Base-by-base conservation (phyloP, 2,797 vertebrate species). In the Scomberomorus guttatus region DNA sequence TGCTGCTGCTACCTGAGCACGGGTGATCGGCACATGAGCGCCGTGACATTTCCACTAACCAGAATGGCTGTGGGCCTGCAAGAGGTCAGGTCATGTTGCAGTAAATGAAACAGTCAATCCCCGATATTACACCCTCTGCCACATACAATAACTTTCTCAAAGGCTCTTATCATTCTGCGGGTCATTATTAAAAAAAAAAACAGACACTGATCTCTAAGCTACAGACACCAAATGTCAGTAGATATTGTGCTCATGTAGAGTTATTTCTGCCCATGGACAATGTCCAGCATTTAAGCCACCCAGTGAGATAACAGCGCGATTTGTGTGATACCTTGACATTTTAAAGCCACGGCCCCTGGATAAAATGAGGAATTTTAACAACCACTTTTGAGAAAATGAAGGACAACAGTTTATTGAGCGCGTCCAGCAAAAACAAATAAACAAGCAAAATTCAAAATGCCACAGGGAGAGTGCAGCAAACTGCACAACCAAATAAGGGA, bases 11-110 rank as follows among this genome's bases (percentile, higher is more conserved):
- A 76, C 71, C 73, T 25, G 20, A 61, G 59, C 60, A 29, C 9
- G 5, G 74, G 15, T 56, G 77, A 86, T 84, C 22, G n/a, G 69
- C 79, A 63, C 81, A 72, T 32, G 46, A 85, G 75, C 44, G 25
- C 54, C 37, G 9, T 92, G 91, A 90, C 93, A 92, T 94, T 94
- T 92, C 76, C 76, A 9, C 81, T 82, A 83, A 85, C 57, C 75
- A 72, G 72, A 81, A 75, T 25, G 71, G 77, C 82, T 73, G 74
- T 57, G 32, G 79, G 80, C 67, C 83, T 73, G 59, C 77, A 56
- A 25, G 62, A 65, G 77, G 84, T 85, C 81, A 58, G 89, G 73
- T 78, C 78, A 54, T 75, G 86, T 85, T 73, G 46, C 57, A 20
- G 76, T 60, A 72, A 90, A 87, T 90, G 79, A 88, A 83, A 87